Evolutionary conservation across 1,140 invertebrate genomes (phyloP).

Genomic region (Battus philenor): DNA sequence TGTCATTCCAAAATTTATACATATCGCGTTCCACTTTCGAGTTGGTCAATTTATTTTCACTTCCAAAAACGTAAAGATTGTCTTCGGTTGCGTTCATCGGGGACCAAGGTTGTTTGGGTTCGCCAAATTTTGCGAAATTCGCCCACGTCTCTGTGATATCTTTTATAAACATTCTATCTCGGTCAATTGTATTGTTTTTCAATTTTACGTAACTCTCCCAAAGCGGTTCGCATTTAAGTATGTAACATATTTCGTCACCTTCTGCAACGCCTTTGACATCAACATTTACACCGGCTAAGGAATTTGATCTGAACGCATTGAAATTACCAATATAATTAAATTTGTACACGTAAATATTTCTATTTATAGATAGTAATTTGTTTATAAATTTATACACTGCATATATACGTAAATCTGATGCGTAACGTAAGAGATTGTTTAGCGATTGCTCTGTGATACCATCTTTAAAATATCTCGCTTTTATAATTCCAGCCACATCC

Average conservation of each 20-base stretch:
- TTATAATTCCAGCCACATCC: slow-evolving; percentile 36
- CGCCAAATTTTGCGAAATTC: slow-evolving; percentile 67
- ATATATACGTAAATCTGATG: slow-evolving; percentile 47
- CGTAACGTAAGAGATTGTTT: slow-evolving; percentile 38
- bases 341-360: slow-evolving; percentile 50
- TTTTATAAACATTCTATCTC: slow-evolving; percentile 48
- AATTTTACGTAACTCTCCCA: slow-evolving; percentile 49
- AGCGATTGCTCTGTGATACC: slow-evolving; percentile 33
- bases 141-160: slow-evolving; percentile 61
- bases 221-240: slow-evolving; percentile 55
- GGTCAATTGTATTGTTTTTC: slow-evolving; percentile 27
- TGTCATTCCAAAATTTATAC: slow-evolving; percentile 52
- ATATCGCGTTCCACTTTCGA: slow-evolving; percentile 34
- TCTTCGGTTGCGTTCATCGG: slow-evolving; percentile 36
- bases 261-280: slow-evolving; percentile 49
- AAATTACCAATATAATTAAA: slow-evolving; percentile 55
- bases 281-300: slow-evolving; percentile 26
- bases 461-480: slow-evolving; percentile 41
- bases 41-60: slow-evolving; percentile 30
- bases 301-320: slow-evolving; percentile 46
- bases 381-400: slow-evolving; percentile 54
- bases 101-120: slow-evolving; percentile 58
- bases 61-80: slow-evolving; percentile 42
- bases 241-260: slow-evolving; percentile 62
- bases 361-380: slow-evolving; percentile 17